A percentile compares a stretch with the other conserved stretches of the same genome.
phyloP scores from a whole-genome alignment of 2,797 vertebrate species.

The Clarias platycephalus region DNA sequence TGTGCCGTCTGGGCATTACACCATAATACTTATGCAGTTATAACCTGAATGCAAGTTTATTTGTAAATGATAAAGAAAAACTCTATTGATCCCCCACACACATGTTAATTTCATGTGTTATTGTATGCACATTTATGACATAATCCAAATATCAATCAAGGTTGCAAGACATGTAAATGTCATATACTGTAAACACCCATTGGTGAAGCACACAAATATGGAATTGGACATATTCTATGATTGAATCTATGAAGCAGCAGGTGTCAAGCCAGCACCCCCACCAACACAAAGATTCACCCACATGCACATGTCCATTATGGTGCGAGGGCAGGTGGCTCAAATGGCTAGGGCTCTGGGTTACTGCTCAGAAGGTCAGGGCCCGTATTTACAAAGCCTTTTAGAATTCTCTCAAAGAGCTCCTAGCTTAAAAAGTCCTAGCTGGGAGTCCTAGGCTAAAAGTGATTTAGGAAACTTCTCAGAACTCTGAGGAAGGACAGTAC shows the following conservation, averaged over 20 bases:
- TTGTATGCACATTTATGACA: background rate
- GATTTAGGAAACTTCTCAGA: too few relatives aligned
- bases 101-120: background rate
- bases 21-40: background rate
- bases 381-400: too few relatives aligned
- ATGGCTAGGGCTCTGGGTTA: too few relatives aligned
- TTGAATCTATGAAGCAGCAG: background rate
- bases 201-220: background rate
- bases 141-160: background rate
- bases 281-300: background rate
- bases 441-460: too few relatives aligned
- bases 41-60: background rate
- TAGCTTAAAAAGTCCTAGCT: too few relatives aligned
- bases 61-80: background rate
- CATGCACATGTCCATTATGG: background rate
- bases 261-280: background rate
- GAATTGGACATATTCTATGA: background rate
- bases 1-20: background rate
- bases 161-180: background rate
- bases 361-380: too few relatives aligned
- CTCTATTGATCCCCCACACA: background rate
- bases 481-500: too few relatives aligned
- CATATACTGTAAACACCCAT: background rate
- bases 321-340: too few relatives aligned
- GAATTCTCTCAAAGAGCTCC: too few relatives aligned